Percentiles rank a stretch among this genome's conserved stretches.
These are phyloP conservation scores for Melipona beecheii DNA, from an alignment of 2,888 invertebrate genomes.

Conservation along the genomic window DNA sequence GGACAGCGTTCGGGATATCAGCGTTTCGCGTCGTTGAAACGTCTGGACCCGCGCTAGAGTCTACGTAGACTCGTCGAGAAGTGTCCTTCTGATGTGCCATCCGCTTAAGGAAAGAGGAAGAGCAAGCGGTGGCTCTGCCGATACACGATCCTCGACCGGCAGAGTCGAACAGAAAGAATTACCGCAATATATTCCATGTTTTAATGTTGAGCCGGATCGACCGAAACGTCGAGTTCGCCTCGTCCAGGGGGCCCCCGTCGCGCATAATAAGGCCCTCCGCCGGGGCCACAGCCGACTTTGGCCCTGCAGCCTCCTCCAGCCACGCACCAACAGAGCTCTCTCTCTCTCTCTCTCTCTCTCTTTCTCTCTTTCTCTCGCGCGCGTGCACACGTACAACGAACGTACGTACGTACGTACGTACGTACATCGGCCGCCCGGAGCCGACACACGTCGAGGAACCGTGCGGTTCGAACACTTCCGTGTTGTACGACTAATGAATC, in stretches of 20 bases:
- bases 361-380: neutral
- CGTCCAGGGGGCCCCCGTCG: slow-evolving; percentile 68
- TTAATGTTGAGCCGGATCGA: slow-evolving; percentile 66
- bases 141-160: slow-evolving; percentile 6
- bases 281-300: slow-evolving; percentile 66
- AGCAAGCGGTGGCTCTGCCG: slow-evolving; percentile 1
- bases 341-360: neutral
- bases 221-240: slow-evolving; percentile 64
- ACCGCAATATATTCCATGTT: slow-evolving; percentile 72
- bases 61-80: neutral
- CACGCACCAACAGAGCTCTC: slow-evolving; percentile 23
- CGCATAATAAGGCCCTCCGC: slow-evolving; percentile 71
- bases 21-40: slow-evolving; percentile 18
- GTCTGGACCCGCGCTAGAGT: slow-evolving; percentile 22
- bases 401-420: neutral
- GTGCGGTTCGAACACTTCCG: slow-evolving; percentile 79
- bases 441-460: slow-evolving; percentile 70
- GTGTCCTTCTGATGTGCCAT: slow-evolving; percentile 2
- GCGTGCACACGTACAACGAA: neutral
- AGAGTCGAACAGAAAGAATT: slow-evolving; percentile 71
- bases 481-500: slow-evolving; percentile 84
- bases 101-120: slow-evolving; percentile 46
- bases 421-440: slow-evolving; percentile 20
- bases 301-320: slow-evolving; percentile 52
- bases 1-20: slow-evolving; percentile 24